Evolutionary conservation across 2,888 invertebrate genomes (phyloP).

Genomic region (Euplagia quadripunctaria): DNA sequence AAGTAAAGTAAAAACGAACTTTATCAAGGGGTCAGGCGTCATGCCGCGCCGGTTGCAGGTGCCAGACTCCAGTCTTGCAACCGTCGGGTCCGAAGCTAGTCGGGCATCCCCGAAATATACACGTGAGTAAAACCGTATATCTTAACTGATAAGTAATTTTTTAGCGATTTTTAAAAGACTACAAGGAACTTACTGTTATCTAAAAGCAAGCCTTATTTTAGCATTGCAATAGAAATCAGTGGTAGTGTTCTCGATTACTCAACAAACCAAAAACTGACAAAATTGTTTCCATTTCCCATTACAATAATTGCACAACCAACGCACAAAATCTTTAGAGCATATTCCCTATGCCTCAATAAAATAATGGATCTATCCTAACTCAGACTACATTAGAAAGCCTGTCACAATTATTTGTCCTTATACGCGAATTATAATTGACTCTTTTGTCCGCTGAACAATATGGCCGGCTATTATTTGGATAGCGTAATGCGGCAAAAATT

Average conservation of each 20-base stretch:
- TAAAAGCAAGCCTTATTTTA: too few relatives aligned
- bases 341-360: not conserved
- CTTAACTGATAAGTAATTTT: too few relatives aligned
- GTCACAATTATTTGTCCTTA: slow-evolving; percentile 21
- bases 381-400: slow-evolving; percentile 10
- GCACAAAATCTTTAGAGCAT: not conserved
- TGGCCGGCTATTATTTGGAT: slow-evolving; percentile 14
- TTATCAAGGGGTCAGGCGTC: too few relatives aligned
- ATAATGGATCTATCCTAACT: slow-evolving; percentile 6
- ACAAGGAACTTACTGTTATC: not conserved
- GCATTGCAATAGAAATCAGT: too few relatives aligned
- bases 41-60: too few relatives aligned
- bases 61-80: too few relatives aligned
- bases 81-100: too few relatives aligned
- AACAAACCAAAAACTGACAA: not conserved
- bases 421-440: slow-evolving; percentile 24
- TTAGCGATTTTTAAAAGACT: too few relatives aligned
- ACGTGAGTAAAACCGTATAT: too few relatives aligned
- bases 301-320: not conserved
- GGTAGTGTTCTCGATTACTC: not conserved
- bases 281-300: not conserved
- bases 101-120: too few relatives aligned
- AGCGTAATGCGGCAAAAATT: slow-evolving; percentile 19
- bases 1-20: too few relatives aligned
- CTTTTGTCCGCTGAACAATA: slow-evolving; percentile 20